Conservation (phyloP, 2,888 invertebrate genomes). For the Abrostola tripartita region DNA sequence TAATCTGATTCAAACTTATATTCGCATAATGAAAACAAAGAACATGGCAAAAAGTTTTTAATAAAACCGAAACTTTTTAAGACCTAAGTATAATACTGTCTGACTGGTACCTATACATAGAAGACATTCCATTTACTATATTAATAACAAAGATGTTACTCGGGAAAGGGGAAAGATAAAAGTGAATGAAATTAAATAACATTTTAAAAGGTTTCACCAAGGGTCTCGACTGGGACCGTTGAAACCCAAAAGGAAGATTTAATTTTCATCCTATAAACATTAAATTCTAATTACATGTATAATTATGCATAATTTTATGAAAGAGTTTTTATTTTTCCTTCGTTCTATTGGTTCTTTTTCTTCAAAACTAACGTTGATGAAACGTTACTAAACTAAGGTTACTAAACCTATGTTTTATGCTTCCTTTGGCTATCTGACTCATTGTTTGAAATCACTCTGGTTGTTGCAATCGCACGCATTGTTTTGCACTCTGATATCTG, state of each 20-base stretch:
- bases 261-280: constrained; percentile 3
- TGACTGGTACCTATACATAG: background rate
- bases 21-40: constrained; percentile 13
- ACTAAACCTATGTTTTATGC: constrained; percentile 26
- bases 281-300: background rate
- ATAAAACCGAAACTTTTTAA: constrained; percentile 12
- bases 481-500: constrained; percentile 14
- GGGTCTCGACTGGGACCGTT: background rate
- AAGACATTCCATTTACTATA: no score
- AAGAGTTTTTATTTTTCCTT: background rate
- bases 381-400: constrained; percentile 16
- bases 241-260: background rate
- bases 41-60: constrained; percentile 22
- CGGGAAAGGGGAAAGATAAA: background rate
- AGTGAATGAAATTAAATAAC: background rate
- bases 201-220: background rate
- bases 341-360: background rate
- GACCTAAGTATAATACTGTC: constrained; percentile 3
- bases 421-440: constrained; percentile 35
- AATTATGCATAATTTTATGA: background rate
- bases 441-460: constrained; percentile 40
- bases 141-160: background rate
- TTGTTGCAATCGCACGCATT: constrained; percentile 16
- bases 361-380: constrained; percentile 29
- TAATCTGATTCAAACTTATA: constrained; percentile 25